Percentiles rank a stretch among this genome's conserved stretches.
Evolutionary conservation across 2,797 vertebrate species (phyloP).

Genomic region (Margarornis squamiger): DNA sequence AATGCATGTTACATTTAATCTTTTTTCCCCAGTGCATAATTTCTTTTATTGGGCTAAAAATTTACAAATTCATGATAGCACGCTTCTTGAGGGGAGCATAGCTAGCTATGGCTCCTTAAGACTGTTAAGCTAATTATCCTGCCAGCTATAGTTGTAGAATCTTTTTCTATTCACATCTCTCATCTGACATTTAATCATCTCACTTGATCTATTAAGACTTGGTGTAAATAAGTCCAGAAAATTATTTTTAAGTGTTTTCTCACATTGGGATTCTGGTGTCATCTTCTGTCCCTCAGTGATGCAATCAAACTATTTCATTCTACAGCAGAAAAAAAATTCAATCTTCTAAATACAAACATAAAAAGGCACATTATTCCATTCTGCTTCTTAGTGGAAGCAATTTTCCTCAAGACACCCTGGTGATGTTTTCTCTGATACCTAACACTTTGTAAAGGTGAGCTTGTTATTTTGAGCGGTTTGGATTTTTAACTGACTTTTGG

Average conservation of each 20-base stretch:
- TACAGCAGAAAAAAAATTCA: not conserved
- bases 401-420: not conserved
- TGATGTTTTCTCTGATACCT: not conserved
- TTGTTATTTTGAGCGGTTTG: not conserved
- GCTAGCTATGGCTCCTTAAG: not conserved
- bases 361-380: not conserved
- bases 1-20: not conserved
- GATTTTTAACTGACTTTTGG: not conserved
- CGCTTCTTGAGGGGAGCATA: not conserved
- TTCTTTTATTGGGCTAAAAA: not conserved
- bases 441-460: not conserved
- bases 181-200: not conserved
- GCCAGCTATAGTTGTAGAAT: not conserved
- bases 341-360: not conserved
- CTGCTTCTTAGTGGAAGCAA: not conserved
- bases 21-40: not conserved
- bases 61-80: not conserved
- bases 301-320: not conserved
- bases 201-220: not conserved
- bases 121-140: not conserved
- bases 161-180: not conserved
- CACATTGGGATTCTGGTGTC: not conserved
- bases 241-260: not conserved
- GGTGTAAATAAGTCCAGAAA: not conserved
- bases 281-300: not conserved